Evolutionary conservation across 2,113 vertebrate genomes (phyloP).

Genomic region (Psophia crepitans): DNA sequence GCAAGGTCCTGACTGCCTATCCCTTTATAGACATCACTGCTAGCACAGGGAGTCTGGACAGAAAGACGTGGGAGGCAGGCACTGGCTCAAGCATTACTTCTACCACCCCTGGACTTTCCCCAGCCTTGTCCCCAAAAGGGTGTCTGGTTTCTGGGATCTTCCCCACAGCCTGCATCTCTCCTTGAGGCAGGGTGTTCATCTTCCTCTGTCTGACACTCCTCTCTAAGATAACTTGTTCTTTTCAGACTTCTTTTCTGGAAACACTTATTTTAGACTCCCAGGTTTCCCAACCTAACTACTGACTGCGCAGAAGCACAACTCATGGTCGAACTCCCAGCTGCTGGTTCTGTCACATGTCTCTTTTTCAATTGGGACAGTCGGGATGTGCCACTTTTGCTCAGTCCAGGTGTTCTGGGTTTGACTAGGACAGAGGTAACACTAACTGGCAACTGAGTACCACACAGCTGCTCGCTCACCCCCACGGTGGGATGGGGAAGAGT

Average conservation of each 20-base stretch:
- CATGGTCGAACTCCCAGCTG: background rate
- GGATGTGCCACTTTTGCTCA: background rate
- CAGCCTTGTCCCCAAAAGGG: background rate
- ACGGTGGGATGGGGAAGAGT: no score
- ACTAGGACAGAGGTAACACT: no score
- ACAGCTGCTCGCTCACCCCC: no score
- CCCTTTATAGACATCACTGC: background rate
- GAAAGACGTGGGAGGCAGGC: background rate
- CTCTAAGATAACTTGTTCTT: background rate
- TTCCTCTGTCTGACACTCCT: background rate
- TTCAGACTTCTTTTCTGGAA: background rate
- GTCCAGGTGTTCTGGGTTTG: no score
- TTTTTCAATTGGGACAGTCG: background rate
- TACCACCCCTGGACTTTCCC: accelerated
- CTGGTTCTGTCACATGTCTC: accelerated
- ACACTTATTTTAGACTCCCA: background rate
- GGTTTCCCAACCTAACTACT: background rate
- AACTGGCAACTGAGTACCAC: no score
- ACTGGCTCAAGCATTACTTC: accelerated
- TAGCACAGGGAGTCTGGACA: background rate
- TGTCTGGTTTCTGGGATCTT: background rate
- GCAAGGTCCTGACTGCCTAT: accelerated
- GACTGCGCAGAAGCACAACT: background rate
- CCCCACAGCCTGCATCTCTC: background rate
- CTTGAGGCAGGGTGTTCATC: background rate